Conservation (phyloP, 2,888 invertebrate genomes). For the Psococerastis gibbosa region DNA sequence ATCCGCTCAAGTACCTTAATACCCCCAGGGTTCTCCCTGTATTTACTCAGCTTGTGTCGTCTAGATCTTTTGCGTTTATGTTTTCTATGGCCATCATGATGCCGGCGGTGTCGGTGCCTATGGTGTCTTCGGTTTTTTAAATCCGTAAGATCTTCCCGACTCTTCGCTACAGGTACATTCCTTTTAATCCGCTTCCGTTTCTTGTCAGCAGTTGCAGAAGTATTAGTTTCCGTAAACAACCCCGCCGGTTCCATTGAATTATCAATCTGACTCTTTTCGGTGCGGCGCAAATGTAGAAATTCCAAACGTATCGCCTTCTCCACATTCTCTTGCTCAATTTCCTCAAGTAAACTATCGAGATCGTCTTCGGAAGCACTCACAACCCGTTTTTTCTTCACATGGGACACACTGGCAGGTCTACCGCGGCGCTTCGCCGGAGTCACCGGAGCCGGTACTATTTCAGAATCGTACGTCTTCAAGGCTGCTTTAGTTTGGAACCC, state of each 20-base stretch:
- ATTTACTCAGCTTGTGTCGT: not conserved
- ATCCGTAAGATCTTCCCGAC: not conserved
- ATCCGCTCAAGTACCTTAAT: not conserved
- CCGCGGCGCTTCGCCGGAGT: not conserved
- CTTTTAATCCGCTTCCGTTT: not conserved
- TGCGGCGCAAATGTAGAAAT: slow-evolving; percentile 3
- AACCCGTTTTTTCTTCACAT: not conserved
- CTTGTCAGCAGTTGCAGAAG: not conserved
- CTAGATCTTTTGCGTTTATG: not conserved
- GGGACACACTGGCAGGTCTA: slow-evolving; percentile 1
- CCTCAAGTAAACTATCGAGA: slow-evolving; percentile 4
- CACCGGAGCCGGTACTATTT: not conserved
- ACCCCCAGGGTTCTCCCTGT: not conserved
- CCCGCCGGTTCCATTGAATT: slow-evolving; percentile 2
- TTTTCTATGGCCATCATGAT: slow-evolving; percentile 5
- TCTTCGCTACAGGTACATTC: not conserved
- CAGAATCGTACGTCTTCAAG: slow-evolving; percentile 6
- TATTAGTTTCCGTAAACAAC: not conserved
- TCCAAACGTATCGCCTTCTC: slow-evolving; percentile 7
- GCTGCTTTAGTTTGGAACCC: slow-evolving; percentile 8
- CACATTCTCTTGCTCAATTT: slow-evolving; percentile 4
- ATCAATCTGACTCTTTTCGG: not conserved
- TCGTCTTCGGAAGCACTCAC: not conserved
- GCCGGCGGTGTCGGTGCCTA: slow-evolving; percentile 2
- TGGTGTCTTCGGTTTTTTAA: slow-evolving; percentile 1